Conservation (phyloP, 1,140 invertebrate genomes). For the Solen grandis region DNA sequence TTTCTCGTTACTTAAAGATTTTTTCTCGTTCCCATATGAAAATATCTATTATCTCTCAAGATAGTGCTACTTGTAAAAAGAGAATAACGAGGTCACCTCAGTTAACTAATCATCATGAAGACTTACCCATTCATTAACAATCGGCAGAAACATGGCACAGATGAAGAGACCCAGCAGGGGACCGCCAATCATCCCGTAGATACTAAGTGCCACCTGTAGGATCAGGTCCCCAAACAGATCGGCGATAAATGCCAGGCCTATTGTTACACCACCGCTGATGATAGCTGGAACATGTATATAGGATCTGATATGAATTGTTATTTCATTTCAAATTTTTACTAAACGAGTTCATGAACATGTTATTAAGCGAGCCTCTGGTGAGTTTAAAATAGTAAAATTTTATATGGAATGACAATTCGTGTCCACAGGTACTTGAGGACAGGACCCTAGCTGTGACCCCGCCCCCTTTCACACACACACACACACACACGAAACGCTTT, state of each 20-base stretch:
- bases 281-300: slow-evolving; percentile 29
- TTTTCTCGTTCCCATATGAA: not conserved
- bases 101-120: no score
- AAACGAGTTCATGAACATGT: no score
- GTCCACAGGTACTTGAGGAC: no score
- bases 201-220: slow-evolving; percentile 83
- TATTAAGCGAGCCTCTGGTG: no score
- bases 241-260: slow-evolving; percentile 52
- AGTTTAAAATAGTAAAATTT: no score
- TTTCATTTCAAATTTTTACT: no score
- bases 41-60: not conserved
- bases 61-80: not conserved
- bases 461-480: no score
- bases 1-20: no score
- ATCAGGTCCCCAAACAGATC: slow-evolving; percentile 38
- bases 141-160: slow-evolving; percentile 77
- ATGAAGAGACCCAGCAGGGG: slow-evolving; percentile 76
- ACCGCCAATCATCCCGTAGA: slow-evolving; percentile 77
- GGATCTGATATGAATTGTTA: no score
- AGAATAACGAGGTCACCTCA: not conserved
- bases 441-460: no score
- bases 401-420: no score
- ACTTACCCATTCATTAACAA: slow-evolving; percentile 71
- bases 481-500: no score
- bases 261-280: slow-evolving; percentile 35